phyloP scores from a whole-genome alignment of 2,888 invertebrate genomes.

The Oscheius myriophilus region DNA sequence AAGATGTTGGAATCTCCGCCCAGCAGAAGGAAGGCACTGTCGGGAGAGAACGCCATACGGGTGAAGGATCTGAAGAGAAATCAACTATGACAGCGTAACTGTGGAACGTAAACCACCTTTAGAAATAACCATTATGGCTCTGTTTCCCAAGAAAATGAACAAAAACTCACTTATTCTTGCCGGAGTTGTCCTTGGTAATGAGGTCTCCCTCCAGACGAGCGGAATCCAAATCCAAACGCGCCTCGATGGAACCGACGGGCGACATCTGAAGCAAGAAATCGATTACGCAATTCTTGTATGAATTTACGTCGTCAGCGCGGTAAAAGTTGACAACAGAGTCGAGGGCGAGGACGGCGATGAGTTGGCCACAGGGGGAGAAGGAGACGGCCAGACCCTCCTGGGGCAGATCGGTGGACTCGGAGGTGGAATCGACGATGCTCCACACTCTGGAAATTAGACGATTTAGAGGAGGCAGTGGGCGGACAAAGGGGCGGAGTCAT shows the following conservation, averaged over 20 bases:
- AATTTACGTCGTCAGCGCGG: slow-evolving; percentile 75
- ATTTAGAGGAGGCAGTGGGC: background rate
- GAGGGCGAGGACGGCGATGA: slow-evolving; percentile 90
- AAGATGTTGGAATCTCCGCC: slow-evolving; percentile 93
- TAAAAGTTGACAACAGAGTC: slow-evolving; percentile 87
- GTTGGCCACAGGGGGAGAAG: slow-evolving; percentile 88
- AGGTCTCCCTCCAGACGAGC: slow-evolving; percentile 85
- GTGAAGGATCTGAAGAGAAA: slow-evolving; percentile 83
- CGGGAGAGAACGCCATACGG: slow-evolving; percentile 89
- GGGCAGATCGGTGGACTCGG: slow-evolving; percentile 44
- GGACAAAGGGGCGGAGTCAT: no score
- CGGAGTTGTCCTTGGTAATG: slow-evolving; percentile 85
- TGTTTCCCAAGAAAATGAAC: slow-evolving; percentile 7
- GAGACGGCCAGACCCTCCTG: slow-evolving; percentile 81
- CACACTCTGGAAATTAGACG: slow-evolving; percentile 36
- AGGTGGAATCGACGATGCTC: slow-evolving; percentile 48
- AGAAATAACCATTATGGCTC: no score
- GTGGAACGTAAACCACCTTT: background rate
- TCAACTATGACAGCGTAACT: background rate
- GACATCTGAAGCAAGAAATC: no score
- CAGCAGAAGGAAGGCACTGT: slow-evolving; percentile 88
- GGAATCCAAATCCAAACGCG: slow-evolving; percentile 86
- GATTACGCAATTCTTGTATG: slow-evolving; percentile 4
- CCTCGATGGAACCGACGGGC: slow-evolving; percentile 82
- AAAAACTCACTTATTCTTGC: slow-evolving; percentile 54